phyloP scores from a whole-genome alignment of 2,888 invertebrate species.

The Troilus luridus region DNA sequence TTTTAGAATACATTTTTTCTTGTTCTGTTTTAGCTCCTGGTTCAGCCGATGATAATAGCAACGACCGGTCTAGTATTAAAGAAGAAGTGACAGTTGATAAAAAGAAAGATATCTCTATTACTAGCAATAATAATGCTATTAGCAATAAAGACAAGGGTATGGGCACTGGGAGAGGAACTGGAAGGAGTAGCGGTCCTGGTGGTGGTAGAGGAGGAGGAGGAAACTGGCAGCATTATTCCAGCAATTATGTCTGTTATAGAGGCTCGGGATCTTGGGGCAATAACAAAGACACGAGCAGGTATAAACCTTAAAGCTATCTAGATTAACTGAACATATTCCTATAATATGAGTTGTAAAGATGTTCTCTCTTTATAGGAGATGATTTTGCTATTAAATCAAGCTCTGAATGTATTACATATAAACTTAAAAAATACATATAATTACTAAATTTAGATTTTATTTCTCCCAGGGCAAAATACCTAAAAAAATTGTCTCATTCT shows the following conservation, averaged over 20 bases:
- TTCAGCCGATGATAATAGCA: slow-evolving; percentile 29
- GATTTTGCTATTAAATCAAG: background rate
- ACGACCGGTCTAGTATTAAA: slow-evolving; percentile 21
- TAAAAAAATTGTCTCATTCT: no score
- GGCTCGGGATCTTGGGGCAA: background rate
- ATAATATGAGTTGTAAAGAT: no score
- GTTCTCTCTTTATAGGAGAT: background rate
- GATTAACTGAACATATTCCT: no score
- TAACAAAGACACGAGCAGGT: slow-evolving; percentile 42
- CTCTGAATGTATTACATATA: no score
- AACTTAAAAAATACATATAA: no score
- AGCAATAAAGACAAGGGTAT: background rate
- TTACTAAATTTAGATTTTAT: no score
- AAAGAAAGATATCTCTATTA: slow-evolving; percentile 52
- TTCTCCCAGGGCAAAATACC: no score
- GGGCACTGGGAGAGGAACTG: background rate
- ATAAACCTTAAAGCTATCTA: background rate
- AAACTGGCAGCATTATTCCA: slow-evolving; percentile 64
- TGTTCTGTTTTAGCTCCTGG: background rate
- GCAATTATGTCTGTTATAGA: slow-evolving; percentile 54
- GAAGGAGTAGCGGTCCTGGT: slow-evolving; percentile 51
- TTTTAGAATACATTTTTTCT: background rate
- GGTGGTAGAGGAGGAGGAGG: slow-evolving; percentile 64
- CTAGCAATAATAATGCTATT: background rate
- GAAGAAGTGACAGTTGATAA: slow-evolving; percentile 45